Conservation (phyloP, 2,888 invertebrate species). For the Luperina nickerlii region DNA sequence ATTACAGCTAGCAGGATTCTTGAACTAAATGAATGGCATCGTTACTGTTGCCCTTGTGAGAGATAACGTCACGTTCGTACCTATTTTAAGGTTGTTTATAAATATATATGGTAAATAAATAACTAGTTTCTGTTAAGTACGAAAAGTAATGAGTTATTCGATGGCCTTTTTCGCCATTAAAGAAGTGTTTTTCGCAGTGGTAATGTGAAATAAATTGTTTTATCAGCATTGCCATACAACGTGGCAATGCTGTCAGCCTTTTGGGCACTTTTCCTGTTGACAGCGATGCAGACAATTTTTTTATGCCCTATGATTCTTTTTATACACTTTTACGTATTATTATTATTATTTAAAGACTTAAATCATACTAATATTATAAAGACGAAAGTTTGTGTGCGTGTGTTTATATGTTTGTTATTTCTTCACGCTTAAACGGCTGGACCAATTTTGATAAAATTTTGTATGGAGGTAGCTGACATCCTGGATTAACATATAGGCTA, state of each 20-base stretch:
- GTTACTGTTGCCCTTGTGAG: slow-evolving; percentile 47
- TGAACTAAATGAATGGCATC: slow-evolving; percentile 61
- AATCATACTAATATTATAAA: too few relatives aligned
- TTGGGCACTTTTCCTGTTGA: not conserved
- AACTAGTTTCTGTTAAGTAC: not conserved
- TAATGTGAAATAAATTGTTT: not conserved
- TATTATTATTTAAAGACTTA: too few relatives aligned
- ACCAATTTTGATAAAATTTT: too few relatives aligned
- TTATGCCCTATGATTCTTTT: too few relatives aligned
- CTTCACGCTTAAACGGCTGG: too few relatives aligned
- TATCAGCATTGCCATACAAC: not conserved
- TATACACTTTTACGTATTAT: too few relatives aligned
- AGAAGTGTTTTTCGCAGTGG: not conserved
- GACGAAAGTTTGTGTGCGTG: too few relatives aligned
- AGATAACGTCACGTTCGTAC: slow-evolving; percentile 12
- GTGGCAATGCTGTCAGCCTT: not conserved
- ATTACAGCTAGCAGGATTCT: slow-evolving; percentile 38
- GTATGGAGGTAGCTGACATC: too few relatives aligned
- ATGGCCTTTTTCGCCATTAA: not conserved
- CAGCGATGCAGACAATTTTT: not conserved
- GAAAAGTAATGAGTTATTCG: not conserved
- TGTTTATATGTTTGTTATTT: too few relatives aligned
- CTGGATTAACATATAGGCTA: too few relatives aligned
- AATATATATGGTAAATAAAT: slow-evolving; percentile 23
- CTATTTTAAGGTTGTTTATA: slow-evolving; percentile 38